Evolutionary conservation across 2,797 vertebrate genomes (phyloP), one percentile per base, ranked within the genome.

Genomic region (Monodelphis domestica): DNA sequence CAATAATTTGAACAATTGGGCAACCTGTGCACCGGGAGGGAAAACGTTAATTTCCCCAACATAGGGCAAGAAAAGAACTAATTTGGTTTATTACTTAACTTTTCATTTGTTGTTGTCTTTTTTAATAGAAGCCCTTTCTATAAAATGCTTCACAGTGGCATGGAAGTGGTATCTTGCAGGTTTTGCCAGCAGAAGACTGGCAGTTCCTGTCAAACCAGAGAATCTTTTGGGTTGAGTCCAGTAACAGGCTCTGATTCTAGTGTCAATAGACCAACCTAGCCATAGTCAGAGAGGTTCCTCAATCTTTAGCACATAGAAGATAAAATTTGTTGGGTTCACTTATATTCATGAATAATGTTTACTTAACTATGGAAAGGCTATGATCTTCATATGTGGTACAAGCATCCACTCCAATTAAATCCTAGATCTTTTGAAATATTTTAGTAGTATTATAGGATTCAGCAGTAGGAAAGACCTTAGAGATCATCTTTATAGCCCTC

Each of bases 1-100:
- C 15, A 98, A 2, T 5, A 99, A 3, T 89, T 96, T 96, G 57
- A 99, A 99, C 12, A 0, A 33, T 21, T 95, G 98, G 28, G 0
- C 57, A 97, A 97, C 97, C 99, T 99, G 91, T 0, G 30, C 5
- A 53, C n/a, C n/a, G n/a, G n/a, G 98, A 98, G 59, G 96, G 24
- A 93, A 50, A 90, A 53, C 90, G 88, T 90, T 50, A 78, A 84
- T 54, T 30, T 54, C 88, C 15, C 28, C 26, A 88, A 51, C 21
- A 26, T 50, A 28, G 7, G 26, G n/a, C 50, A 53, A 51, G 87
- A 95, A 90, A 63, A 54, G 70, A 51, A 50, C 52, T 91, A 33
- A 14, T 0, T 0, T 12, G 5, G 54, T 89, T 88, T 92, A 12
- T n/a, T 70, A 50, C 17, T 95, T 21, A 38, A 26, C 54, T 53